Evolutionary conservation across 2,797 vertebrate genomes (phyloP).

Genomic region (Macrochelys suwanniensis): DNA sequence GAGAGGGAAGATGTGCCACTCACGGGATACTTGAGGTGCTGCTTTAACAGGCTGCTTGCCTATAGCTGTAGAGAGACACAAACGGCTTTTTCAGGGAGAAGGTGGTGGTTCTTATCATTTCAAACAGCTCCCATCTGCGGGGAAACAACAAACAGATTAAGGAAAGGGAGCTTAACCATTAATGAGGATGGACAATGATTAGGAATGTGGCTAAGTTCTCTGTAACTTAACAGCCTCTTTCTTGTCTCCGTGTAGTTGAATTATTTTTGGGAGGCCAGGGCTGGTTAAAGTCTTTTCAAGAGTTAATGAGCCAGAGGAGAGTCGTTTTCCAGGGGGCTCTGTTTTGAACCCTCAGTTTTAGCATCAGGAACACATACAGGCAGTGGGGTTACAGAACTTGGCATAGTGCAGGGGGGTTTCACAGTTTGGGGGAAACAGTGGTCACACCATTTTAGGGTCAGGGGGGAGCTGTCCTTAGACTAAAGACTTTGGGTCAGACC

Average conservation of each 20-base stretch:
- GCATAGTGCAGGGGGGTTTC: background rate
- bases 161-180: slow-evolving; percentile 56
- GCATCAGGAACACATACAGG: background rate
- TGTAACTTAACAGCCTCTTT: background rate
- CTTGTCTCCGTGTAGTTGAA: background rate
- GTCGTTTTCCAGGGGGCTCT: background rate
- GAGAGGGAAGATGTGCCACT: background rate
- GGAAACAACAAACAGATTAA: slow-evolving; percentile 25
- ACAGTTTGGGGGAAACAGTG: background rate
- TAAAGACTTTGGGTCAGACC: background rate
- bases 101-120: background rate
- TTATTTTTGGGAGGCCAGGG: slow-evolving; percentile 17
- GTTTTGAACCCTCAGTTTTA: background rate
- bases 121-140: slow-evolving; percentile 3
- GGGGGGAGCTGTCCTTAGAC: background rate
- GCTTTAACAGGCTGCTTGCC: background rate
- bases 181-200: slow-evolving; percentile 46
- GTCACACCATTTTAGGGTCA: too few relatives aligned
- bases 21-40: background rate
- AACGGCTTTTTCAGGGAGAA: background rate
- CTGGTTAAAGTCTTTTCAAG: slow-evolving; percentile 40
- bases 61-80: background rate
- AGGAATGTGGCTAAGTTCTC: slow-evolving; percentile 17
- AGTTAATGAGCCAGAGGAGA: slow-evolving; percentile 50
- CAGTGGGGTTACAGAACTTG: background rate